Conservation (phyloP, 2,797 vertebrate genomes). For the Gallirallus australis region DNA sequence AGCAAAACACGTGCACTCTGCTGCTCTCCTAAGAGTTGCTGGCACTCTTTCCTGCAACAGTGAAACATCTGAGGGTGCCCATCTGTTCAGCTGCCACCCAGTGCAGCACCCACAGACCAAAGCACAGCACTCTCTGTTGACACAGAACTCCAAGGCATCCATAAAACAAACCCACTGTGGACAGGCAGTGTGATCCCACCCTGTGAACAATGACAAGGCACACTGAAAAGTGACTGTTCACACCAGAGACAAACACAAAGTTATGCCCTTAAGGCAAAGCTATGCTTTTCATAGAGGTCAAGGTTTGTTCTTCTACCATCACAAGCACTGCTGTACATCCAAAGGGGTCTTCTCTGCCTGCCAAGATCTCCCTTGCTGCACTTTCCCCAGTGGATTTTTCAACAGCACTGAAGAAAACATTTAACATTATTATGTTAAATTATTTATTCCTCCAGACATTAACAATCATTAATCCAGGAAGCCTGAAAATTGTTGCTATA, state of each 20-base stretch:
- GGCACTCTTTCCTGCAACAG: neutral
- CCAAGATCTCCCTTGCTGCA: rapidly evolving
- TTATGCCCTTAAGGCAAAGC: neutral
- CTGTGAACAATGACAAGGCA: neutral
- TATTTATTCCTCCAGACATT: neutral
- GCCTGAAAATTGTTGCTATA: neutral
- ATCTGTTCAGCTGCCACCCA: neutral
- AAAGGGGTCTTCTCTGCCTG: neutral
- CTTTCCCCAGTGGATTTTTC: neutral
- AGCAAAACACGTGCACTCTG: neutral
- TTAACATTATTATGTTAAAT: neutral
- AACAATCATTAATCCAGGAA: neutral
- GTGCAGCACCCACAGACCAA: neutral
- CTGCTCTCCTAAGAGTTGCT: neutral
- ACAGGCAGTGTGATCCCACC: neutral
- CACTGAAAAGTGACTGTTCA: neutral
- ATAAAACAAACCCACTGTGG: neutral
- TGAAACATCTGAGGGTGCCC: neutral
- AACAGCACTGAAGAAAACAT: neutral
- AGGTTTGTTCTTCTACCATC: neutral
- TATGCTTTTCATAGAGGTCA: neutral
- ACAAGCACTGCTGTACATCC: neutral
- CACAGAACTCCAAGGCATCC: neutral
- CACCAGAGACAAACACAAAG: neutral
- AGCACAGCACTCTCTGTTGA: neutral